Conservation (phyloP, 2,888 invertebrate genomes). For the Salpingus planirostris region DNA sequence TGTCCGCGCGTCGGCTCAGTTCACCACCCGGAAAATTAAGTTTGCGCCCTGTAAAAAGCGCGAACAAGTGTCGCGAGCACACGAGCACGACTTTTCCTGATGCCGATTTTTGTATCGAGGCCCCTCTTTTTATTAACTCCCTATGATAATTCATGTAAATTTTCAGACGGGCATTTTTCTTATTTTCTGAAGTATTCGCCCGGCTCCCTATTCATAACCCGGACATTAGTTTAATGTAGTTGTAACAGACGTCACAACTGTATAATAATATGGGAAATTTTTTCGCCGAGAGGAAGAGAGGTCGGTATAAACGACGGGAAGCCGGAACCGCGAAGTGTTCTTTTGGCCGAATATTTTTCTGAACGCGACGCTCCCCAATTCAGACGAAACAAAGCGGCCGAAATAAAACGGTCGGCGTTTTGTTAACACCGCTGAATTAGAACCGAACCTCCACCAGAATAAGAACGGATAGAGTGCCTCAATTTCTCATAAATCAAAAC, state of each 20-base stretch:
- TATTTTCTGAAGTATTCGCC: slow-evolving; percentile 5
- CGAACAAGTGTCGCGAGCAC: slow-evolving; percentile 33
- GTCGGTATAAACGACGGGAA: slow-evolving; percentile 36
- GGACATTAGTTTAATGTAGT: slow-evolving; percentile 24
- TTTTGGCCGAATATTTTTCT: slow-evolving; percentile 39
- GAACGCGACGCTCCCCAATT: too few species aligned
- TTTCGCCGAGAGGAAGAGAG: slow-evolving; percentile 30
- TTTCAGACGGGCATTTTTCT: background rate
- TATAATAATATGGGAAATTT: slow-evolving; percentile 30
- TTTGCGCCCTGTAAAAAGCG: slow-evolving; percentile 34
- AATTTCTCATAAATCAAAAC: too few species aligned
- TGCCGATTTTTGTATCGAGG: too few species aligned
- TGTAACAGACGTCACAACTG: slow-evolving; percentile 33
- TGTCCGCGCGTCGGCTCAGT: slow-evolving; percentile 39
- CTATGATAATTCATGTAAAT: background rate
- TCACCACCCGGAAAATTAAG: slow-evolving; percentile 44
- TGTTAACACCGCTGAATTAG: too few species aligned
- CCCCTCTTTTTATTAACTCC: too few species aligned
- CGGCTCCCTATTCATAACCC: slow-evolving; percentile 12
- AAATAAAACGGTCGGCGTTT: too few species aligned
- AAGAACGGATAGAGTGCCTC: too few species aligned
- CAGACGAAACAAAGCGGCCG: too few species aligned
- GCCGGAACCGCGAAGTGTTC: slow-evolving; percentile 38
- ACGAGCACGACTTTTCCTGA: slow-evolving; percentile 17
- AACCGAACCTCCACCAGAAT: too few species aligned